phyloP scores from a whole-genome alignment of 2,888 invertebrate species.

The Sphecodes monilicornis region DNA sequence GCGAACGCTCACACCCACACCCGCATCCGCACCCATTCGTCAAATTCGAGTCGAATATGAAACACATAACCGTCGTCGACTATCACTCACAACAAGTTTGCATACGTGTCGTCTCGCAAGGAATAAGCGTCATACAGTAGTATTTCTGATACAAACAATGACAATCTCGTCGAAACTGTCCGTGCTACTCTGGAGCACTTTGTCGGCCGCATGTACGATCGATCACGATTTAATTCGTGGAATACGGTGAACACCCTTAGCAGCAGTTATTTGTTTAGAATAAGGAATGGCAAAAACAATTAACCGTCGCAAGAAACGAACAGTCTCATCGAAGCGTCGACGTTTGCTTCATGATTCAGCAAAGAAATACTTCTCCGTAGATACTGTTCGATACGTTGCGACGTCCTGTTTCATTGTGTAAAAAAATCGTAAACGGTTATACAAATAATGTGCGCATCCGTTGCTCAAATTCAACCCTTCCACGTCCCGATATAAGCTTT shows the following conservation, averaged over 20 bases:
- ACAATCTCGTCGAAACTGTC: slow-evolving; percentile 34
- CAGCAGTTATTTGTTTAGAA: neutral
- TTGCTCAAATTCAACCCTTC: slow-evolving; percentile 78
- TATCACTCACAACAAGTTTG: slow-evolving; percentile 29
- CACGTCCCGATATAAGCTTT: slow-evolving; percentile 84
- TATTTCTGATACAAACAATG: slow-evolving; percentile 45
- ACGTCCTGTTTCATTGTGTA: slow-evolving; percentile 44
- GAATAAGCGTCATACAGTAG: slow-evolving; percentile 60
- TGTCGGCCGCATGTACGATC: neutral
- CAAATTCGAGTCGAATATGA: slow-evolving; percentile 19
- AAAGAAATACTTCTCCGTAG: slow-evolving; percentile 30
- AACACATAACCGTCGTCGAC: slow-evolving; percentile 35
- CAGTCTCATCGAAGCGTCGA: slow-evolving; percentile 30
- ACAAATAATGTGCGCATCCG: slow-evolving; percentile 4
- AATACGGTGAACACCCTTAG: slow-evolving; percentile 1
- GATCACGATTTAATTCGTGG: neutral
- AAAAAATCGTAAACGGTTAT: slow-evolving; percentile 38
- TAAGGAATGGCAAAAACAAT: slow-evolving; percentile 1
- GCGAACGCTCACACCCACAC: neutral
- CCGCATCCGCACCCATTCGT: neutral
- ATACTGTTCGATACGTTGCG: slow-evolving; percentile 42
- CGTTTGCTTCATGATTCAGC: slow-evolving; percentile 35
- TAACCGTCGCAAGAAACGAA: neutral
- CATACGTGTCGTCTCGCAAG: slow-evolving; percentile 34
- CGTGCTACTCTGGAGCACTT: neutral